These are phyloP conservation scores for Morone chrysops DNA, from an alignment of 2,113 vertebrate species.

Conservation along the genomic window DNA sequence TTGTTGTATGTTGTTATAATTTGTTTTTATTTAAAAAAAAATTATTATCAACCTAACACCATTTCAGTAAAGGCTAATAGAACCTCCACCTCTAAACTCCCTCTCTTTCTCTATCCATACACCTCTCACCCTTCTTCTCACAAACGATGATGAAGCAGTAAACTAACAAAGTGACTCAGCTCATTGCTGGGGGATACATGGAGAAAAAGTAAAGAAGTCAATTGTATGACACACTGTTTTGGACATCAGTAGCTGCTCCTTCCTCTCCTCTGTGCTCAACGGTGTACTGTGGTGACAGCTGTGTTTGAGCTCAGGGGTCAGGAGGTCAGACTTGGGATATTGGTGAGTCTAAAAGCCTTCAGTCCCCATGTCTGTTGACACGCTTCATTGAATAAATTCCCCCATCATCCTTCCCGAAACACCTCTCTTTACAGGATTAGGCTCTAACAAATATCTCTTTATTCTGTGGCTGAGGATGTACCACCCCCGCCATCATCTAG, in stretches of 20 bases:
- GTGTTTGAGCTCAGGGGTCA: constrained; percentile 77
- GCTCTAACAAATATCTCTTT: constrained; percentile 78
- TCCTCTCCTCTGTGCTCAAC: not conserved
- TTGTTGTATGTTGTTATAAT: not conserved
- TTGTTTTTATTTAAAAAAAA: too few species aligned
- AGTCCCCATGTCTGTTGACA: constrained; percentile 71
- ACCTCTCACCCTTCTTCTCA: not conserved
- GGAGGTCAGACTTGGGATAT: constrained; percentile 63
- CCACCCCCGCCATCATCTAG: constrained; percentile 32
- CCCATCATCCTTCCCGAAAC: constrained; percentile 72
- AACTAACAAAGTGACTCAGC: constrained; percentile 18
- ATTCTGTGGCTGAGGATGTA: constrained; percentile 36
- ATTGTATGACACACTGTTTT: constrained; percentile 1
- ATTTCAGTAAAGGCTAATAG: not conserved
- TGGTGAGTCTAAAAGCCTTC: constrained; percentile 62
- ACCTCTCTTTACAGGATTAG: constrained; percentile 85
- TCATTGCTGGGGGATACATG: not conserved
- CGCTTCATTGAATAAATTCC: constrained; percentile 82
- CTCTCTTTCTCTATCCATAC: not conserved
- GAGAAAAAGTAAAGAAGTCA: not conserved
- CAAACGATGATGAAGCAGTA: not conserved
- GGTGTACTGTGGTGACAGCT: constrained; percentile 75
- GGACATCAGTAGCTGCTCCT: constrained; percentile 21
- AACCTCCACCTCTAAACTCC: not conserved
- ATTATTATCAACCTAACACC: too few species aligned